phyloP scores from a whole-genome alignment of 23 tunicate species.

The Phallusia fumigata region DNA sequence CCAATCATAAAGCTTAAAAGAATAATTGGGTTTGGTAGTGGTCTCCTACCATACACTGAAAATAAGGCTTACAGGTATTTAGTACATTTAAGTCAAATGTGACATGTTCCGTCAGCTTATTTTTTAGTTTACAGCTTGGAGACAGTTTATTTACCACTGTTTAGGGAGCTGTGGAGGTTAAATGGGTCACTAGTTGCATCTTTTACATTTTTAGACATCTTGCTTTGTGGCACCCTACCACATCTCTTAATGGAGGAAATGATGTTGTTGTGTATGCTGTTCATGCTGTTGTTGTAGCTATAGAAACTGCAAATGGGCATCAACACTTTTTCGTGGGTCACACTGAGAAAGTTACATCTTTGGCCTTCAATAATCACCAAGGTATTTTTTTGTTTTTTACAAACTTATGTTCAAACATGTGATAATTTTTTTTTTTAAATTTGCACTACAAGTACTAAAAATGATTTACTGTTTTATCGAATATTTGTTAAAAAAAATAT shows the following conservation, averaged over 20 bases:
- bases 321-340: conserved; percentile 92
- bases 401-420: not conserved
- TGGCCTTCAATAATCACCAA: conserved; percentile 53
- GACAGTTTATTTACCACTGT: not conserved
- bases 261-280: conserved; percentile 84
- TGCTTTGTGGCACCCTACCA: conserved; percentile 75
- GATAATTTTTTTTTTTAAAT: no score
- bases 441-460: not conserved
- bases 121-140: not conserved
- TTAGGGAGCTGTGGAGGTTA: not conserved
- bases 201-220: conserved; percentile 30
- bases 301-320: conserved; percentile 58
- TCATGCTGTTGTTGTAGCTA: conserved; percentile 76
- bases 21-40: conserved; percentile 73
- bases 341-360: conserved; percentile 60
- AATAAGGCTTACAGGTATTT: conserved; percentile 25
- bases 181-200: no score
- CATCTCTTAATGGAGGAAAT: conserved; percentile 41
- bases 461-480: not conserved
- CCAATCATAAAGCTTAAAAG: conserved; percentile 62
- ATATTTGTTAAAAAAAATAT: not conserved
- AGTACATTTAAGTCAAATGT: not conserved
- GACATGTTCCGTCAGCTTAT: not conserved
- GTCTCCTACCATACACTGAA: conserved; percentile 10
- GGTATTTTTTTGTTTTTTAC: conserved; percentile 6